phyloP scores from a whole-genome alignment of 2,888 invertebrate species.

The Drosophila lutescens region DNA sequence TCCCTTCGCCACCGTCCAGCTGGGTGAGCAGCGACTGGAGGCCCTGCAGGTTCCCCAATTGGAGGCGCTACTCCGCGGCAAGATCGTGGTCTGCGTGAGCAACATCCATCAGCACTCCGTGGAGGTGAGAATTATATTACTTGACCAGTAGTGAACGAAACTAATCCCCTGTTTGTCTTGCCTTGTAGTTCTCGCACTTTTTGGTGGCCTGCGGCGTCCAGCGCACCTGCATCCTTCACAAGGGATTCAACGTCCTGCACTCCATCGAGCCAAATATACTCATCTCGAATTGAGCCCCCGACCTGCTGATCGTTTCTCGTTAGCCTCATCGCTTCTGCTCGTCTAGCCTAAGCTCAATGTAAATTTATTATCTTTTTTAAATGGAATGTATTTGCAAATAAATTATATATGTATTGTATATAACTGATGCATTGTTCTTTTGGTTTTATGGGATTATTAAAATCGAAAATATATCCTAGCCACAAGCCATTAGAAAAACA shows the following conservation, averaged over 20 bases:
- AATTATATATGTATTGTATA: constrained; percentile 6
- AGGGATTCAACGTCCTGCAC: constrained; percentile 92
- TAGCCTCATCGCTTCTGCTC: constrained; percentile 25
- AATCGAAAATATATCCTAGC: too few relatives aligned
- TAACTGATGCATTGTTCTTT: not conserved
- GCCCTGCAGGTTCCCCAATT: constrained; percentile 88
- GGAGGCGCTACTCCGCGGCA: constrained; percentile 86
- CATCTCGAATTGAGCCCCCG: constrained; percentile 77
- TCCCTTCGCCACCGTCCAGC: constrained; percentile 92
- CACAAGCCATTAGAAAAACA: not conserved
- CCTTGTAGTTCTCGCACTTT: constrained; percentile 92
- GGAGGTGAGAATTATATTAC: constrained; percentile 85
- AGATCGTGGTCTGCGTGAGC: constrained; percentile 91
- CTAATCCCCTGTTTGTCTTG: not conserved
- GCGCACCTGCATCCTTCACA: constrained; percentile 93
- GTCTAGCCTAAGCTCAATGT: constrained; percentile 46
- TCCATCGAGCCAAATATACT: constrained; percentile 87
- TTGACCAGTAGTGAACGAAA: too few relatives aligned
- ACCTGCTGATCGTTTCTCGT: constrained; percentile 6
- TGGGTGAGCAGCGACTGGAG: constrained; percentile 89
- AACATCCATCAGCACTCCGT: constrained; percentile 91
- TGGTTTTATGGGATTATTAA: too few relatives aligned
- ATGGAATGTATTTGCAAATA: constrained; percentile 14
- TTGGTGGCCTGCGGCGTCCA: constrained; percentile 91
- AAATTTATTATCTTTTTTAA: constrained; percentile 32